These are phyloP conservation scores for Notothenia coriiceps DNA, from an alignment of 2,113 vertebrate species.

Conservation along the genomic window DNA sequence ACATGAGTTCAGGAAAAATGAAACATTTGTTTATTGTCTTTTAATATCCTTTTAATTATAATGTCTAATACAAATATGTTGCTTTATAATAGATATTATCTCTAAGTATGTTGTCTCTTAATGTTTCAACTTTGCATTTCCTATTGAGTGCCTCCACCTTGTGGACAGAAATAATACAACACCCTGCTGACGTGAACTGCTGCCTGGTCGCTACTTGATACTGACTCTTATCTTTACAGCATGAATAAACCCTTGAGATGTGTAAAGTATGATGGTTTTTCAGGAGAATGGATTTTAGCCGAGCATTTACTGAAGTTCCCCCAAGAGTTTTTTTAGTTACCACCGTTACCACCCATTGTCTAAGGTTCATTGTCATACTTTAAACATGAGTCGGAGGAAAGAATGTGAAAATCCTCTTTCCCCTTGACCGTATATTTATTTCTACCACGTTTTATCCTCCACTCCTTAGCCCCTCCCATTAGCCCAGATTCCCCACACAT, in stretches of 20 bases:
- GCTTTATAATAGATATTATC: neutral
- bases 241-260: neutral
- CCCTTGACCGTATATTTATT: neutral
- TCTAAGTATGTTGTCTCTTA: neutral
- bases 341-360: neutral
- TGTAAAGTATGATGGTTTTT: neutral
- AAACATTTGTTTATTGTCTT: too few relatives aligned
- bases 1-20: neutral
- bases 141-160: constrained; percentile 55
- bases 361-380: neutral
- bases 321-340: neutral
- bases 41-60: too few relatives aligned
- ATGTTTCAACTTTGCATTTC: constrained; percentile 14
- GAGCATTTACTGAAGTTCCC: neutral
- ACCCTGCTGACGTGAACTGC: constrained; percentile 1
- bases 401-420: constrained; percentile 3
- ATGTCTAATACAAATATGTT: neutral
- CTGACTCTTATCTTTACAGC: neutral
- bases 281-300: neutral
- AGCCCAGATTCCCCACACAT: constrained; percentile 71
- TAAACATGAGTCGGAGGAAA: neutral
- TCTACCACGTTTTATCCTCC: constrained; percentile 13
- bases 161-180: constrained; percentile 52
- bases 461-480: constrained; percentile 55
- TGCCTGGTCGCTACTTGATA: neutral